A percentile compares a stretch with the other conserved stretches of the same genome.
Evolutionary conservation across 1,140 invertebrate species (phyloP).

Genomic region (Zaprionus inermis): DNA sequence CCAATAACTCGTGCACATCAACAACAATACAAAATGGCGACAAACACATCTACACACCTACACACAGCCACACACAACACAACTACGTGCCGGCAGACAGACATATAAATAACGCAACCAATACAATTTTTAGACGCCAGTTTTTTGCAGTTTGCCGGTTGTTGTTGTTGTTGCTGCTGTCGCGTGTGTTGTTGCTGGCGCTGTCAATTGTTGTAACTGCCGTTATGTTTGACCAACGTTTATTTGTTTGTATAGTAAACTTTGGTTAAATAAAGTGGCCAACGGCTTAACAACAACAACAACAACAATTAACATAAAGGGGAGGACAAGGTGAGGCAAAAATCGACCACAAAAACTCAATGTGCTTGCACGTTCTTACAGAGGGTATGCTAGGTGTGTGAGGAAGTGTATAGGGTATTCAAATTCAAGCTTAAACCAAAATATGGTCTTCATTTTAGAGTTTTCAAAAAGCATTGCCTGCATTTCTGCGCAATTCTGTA

Average conservation of each 20-base stretch:
- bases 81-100: conserved; percentile 8
- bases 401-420: too few species aligned
- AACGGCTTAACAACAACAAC: conserved; percentile 67
- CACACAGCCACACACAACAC: conserved; percentile 5
- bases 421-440: too few species aligned
- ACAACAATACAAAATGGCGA: conserved; percentile 41
- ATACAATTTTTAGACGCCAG: conserved; percentile 38
- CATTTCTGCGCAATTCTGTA: too few species aligned
- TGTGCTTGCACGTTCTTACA: neutral
- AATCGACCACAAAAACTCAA: conserved; percentile 58
- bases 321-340: too few species aligned
- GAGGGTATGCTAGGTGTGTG: neutral
- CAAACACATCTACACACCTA: conserved; percentile 20
- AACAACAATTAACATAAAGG: too few species aligned
- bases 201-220: conserved; percentile 14
- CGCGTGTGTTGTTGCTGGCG: conserved; percentile 19
- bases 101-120: conserved; percentile 28
- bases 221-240: conserved; percentile 61
- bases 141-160: conserved; percentile 25
- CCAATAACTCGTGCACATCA: conserved; percentile 10
- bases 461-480: too few species aligned
- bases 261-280: conserved; percentile 83
- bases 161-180: conserved; percentile 31
- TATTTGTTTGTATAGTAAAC: conserved; percentile 81
- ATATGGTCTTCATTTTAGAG: too few species aligned